Evolutionary conservation across 2,888 invertebrate species (phyloP), one percentile per base, ranked within the genome.

Genomic region (Cabera pusaria): DNA sequence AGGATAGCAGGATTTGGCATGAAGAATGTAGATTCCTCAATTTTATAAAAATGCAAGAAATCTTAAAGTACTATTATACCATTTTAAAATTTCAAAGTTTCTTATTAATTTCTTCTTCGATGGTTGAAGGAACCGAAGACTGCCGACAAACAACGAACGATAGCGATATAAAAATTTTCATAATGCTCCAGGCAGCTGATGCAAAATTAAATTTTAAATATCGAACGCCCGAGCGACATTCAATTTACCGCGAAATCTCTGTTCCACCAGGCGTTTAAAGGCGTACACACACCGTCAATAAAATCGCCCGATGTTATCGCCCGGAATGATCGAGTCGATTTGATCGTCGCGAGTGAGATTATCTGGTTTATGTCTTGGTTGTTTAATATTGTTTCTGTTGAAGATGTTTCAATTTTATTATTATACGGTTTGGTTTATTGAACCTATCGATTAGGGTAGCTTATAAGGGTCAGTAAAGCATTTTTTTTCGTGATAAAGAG

Each of bases 141-240:
- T 9, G 11, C 14, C 14, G 24, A 20, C 12, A n/a, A 33, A 33
- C 14, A 28, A 16, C 58, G 55, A 56, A 31, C 45, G 44, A 33
- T 26, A 10, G 51, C 55, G 60, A 57, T 62, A 72, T 71, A 72
- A 80, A 80, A 77, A 61, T 60, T 69, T 75, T 77, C 79, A 79
- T 82, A 82, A 82, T 77, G 73, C 71, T 54, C 58, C 52, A 56
- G 67, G 70, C 80, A 81, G 78, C 76, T 79, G 83, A 82, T 77
- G 76, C 74, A 65, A 82, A 84, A 85, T 83, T 81, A 84, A 84
- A 85, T 83, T 87, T 86, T 84, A 81, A 86, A 85, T 76, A 82
- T 85, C 74, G 84, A 81, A 76, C 73, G 68, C 64, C 39, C 52
- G 53, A 53, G 60, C 61, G 65, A 61, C 72, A 66, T 76, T 74